Conservation (phyloP, 2,797 vertebrate species). For the Esox lucius region DNA sequence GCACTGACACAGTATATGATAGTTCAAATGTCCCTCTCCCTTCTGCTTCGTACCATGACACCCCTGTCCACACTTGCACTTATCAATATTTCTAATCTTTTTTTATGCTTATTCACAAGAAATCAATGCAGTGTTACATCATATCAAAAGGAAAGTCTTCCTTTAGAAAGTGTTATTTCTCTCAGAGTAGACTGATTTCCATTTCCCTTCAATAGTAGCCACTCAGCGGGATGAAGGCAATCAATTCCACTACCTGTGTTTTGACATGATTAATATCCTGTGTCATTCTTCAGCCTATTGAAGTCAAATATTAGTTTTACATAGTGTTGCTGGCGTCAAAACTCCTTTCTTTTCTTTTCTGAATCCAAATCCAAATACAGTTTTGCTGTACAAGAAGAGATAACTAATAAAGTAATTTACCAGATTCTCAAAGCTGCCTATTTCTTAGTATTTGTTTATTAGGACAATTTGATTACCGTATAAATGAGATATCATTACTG, state of each 20-base stretch:
- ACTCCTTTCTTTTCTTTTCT: conserved; percentile 23
- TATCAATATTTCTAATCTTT: conserved; percentile 77
- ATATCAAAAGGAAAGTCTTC: conserved; percentile 56
- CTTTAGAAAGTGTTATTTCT: conserved; percentile 40
- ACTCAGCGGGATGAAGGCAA: conserved; percentile 53
- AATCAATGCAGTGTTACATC: conserved; percentile 69
- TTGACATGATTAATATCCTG: conserved; percentile 62
- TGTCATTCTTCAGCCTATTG: conserved; percentile 51
- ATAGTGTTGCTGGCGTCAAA: conserved; percentile 37
- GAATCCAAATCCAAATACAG: neutral
- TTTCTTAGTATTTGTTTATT: neutral
- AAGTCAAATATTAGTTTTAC: conserved; percentile 59
- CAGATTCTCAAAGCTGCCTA: neutral
- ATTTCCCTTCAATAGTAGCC: conserved; percentile 46
- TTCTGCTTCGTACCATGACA: conserved; percentile 39
- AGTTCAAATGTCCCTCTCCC: conserved; percentile 46
- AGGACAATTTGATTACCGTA: neutral
- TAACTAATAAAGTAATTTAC: neutral
- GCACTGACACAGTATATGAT: conserved; percentile 56
- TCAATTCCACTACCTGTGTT: conserved; percentile 60
- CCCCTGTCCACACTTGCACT: conserved; percentile 56
- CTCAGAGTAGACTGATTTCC: conserved; percentile 39
- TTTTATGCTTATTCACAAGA: conserved; percentile 56
- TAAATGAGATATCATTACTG: no score
- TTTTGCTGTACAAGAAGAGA: neutral